These are phyloP conservation scores for Diplolepis rosae DNA, from an alignment of 2,888 invertebrate genomes.

Conservation along the genomic window DNA sequence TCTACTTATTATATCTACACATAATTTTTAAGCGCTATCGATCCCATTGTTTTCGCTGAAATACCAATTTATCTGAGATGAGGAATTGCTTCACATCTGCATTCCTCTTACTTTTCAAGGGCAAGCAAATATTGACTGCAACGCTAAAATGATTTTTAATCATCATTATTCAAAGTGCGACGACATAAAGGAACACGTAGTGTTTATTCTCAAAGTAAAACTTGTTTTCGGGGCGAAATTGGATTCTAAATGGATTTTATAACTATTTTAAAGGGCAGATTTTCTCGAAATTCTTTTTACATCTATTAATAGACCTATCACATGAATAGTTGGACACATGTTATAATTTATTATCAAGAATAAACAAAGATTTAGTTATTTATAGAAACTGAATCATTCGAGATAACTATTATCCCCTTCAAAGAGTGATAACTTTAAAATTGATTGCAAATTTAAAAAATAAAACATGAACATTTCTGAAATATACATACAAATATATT, in stretches of 20 bases:
- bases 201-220: neutral
- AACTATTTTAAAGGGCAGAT: neutral
- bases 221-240: neutral
- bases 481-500: neutral
- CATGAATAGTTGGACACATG: neutral
- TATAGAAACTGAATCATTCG: neutral
- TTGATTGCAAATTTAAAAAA: neutral
- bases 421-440: neutral
- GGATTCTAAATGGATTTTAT: neutral
- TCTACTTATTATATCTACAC: too few species aligned
- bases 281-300: neutral
- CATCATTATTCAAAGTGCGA: neutral
- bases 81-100: constrained; percentile 24
- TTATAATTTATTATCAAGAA: neutral
- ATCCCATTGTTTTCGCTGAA: constrained; percentile 15
- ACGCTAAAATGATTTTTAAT: neutral
- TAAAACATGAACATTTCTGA: neutral
- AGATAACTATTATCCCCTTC: neutral
- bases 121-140: constrained; percentile 20
- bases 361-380: neutral
- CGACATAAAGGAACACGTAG: neutral
- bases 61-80: constrained; percentile 21
- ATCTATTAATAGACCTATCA: neutral
- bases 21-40: neutral
- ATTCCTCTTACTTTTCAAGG: constrained; percentile 29